A percentile compares a stretch with the other conserved stretches of the same genome.
Conservation (phyloP, 1,140 invertebrate species). For the Pentalonia nigronervosa region DNA sequence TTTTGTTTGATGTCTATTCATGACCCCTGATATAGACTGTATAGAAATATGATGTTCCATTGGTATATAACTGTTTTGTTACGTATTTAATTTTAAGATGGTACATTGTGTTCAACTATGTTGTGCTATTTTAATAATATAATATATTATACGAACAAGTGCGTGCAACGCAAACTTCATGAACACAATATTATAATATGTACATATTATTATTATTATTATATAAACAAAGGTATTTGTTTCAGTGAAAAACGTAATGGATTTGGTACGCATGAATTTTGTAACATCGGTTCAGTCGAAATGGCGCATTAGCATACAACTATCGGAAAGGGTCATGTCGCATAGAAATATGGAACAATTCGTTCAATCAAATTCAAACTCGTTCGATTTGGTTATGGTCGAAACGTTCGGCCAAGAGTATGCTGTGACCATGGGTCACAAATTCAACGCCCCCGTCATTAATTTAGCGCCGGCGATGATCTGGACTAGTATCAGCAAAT, state of each 20-base stretch:
- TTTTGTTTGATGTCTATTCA: too few relatives aligned
- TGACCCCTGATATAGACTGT: too few relatives aligned
- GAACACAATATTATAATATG: background rate
- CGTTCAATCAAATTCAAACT: constrained; percentile 1
- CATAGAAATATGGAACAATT: constrained; percentile 39
- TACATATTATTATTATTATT: background rate
- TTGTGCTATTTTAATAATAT: too few relatives aligned
- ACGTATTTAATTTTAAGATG: too few relatives aligned
- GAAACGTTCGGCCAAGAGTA: constrained; percentile 63
- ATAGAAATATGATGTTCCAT: too few relatives aligned
- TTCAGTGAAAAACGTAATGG: constrained; percentile 12
- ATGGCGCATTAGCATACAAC: background rate
- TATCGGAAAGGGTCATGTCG: background rate
- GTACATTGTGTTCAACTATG: too few relatives aligned
- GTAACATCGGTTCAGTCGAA: background rate
- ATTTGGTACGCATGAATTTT: constrained; percentile 14
- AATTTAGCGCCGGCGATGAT: constrained; percentile 34
- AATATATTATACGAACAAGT: too few relatives aligned
- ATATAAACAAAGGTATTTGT: background rate
- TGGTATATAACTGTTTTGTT: too few relatives aligned
- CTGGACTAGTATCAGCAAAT: constrained; percentile 23
- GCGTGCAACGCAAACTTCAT: too few relatives aligned
- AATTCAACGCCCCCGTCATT: constrained; percentile 62
- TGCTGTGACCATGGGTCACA: constrained; percentile 61
- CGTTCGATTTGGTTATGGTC: constrained; percentile 63